Evolutionary conservation across 2,888 invertebrate genomes (phyloP).

Genomic region (Drosophila formosana): DNA sequence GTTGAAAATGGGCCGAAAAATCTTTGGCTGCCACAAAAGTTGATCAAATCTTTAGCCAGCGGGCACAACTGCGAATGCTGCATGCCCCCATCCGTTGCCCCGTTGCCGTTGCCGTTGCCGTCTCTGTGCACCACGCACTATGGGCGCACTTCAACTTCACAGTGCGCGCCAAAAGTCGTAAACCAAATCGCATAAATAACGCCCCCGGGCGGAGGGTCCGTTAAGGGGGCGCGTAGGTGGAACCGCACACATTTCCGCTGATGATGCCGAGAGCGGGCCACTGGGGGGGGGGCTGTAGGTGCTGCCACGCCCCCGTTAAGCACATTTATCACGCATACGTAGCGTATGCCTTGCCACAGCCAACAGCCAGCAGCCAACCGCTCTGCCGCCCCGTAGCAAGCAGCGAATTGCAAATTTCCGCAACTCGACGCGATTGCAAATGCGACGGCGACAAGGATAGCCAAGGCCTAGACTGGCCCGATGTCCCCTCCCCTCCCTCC

Average conservation of each 20-base stretch:
- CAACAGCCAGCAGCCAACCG: constrained; percentile 4
- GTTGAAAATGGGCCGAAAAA: constrained; percentile 72
- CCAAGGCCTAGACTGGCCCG: constrained; percentile 43
- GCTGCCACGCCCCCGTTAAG: constrained; percentile 55
- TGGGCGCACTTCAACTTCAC: constrained; percentile 24
- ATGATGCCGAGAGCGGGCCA: constrained; percentile 11
- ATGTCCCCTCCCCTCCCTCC: background rate
- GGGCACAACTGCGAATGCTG: constrained; percentile 10
- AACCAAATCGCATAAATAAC: constrained; percentile 75
- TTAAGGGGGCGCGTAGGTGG: constrained; percentile 34
- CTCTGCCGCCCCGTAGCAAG: too few species aligned
- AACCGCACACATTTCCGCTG: constrained; percentile 59
- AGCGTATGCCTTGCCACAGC: constrained; percentile 61
- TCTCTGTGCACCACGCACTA: constrained; percentile 1
- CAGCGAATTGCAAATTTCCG: constrained; percentile 75
- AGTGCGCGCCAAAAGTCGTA: constrained; percentile 62
- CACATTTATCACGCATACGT: constrained; percentile 77
- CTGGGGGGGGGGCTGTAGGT: constrained; percentile 16
- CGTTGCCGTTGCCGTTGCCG: background rate
- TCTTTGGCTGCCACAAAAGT: constrained; percentile 62
- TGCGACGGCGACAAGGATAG: constrained; percentile 39
- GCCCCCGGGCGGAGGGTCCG: constrained; percentile 35
- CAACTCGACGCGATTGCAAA: constrained; percentile 61
- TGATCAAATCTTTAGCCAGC: constrained; percentile 62
- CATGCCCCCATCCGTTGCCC: background rate